Percentiles rank a stretch among this genome's conserved stretches.
phyloP scores from a whole-genome alignment of 2,113 vertebrate species.

The Macheiramphus alcinus region DNA sequence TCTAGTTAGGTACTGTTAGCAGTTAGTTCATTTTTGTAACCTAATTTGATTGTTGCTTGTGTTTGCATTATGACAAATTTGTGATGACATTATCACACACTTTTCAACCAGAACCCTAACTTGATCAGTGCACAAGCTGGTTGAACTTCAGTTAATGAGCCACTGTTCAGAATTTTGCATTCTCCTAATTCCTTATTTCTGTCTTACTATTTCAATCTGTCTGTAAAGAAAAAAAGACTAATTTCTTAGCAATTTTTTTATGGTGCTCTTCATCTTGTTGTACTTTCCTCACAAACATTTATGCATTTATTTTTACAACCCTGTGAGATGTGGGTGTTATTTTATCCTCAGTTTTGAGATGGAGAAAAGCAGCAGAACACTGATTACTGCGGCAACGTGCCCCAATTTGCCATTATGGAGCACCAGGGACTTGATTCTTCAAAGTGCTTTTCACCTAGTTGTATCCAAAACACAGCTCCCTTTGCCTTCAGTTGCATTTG shows the following conservation, averaged over 20 bases:
- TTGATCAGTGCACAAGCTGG: neutral
- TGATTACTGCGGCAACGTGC: neutral
- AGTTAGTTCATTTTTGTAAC: neutral
- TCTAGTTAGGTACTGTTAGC: neutral
- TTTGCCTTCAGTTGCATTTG: neutral
- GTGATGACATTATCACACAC: neutral
- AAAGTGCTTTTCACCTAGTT: neutral
- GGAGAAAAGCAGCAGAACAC: neutral
- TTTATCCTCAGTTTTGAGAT: neutral
- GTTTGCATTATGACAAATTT: neutral
- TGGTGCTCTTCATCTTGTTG: neutral
- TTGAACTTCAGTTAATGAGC: neutral
- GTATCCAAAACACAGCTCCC: neutral
- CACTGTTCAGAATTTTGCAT: neutral
- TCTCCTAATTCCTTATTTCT: neutral
- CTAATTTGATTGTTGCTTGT: neutral
- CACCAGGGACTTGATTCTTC: neutral
- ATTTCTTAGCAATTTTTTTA: neutral
- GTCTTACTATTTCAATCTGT: neutral
- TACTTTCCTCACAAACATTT: neutral
- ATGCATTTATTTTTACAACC: neutral
- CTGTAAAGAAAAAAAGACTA: neutral
- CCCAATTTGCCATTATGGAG: neutral
- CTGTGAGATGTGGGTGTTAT: neutral
- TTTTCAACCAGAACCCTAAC: neutral